These are phyloP conservation scores for Homarus americanus DNA, from an alignment of 1,140 invertebrate species.

Conservation along the genomic window DNA sequence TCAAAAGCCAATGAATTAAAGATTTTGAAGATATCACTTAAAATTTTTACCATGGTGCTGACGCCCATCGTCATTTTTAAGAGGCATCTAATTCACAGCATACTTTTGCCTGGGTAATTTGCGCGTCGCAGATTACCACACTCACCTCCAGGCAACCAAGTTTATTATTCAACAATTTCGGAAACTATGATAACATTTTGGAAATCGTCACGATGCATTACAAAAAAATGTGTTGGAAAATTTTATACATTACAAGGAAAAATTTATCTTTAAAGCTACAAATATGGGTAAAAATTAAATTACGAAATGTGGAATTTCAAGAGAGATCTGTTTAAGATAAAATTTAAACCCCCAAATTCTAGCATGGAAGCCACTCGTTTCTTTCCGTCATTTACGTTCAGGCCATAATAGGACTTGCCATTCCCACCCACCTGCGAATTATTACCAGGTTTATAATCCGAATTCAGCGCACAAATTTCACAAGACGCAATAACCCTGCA, in stretches of 20 bases:
- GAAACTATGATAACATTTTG: neutral
- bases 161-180: neutral
- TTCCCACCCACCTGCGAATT: neutral
- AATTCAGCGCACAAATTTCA: neutral
- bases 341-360: neutral
- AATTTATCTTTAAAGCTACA: neutral
- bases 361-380: neutral
- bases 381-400: neutral
- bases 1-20: slow-evolving; percentile 33
- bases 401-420: neutral
- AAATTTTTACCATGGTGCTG: slow-evolving; percentile 14
- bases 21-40: neutral
- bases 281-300: too few relatives aligned
- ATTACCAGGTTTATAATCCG: neutral
- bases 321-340: neutral
- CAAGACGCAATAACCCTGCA: too few relatives aligned
- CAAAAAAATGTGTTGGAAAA: neutral
- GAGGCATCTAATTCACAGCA: neutral
- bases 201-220: neutral
- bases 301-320: neutral
- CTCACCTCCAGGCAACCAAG: neutral
- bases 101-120: slow-evolving; percentile 9
- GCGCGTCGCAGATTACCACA: neutral
- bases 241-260: neutral
- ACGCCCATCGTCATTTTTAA: neutral